A percentile compares a stretch with the other conserved stretches of the same genome.
Evolutionary conservation across 2,113 vertebrate genomes (phyloP).

Genomic region (Malurus cyaneus): DNA sequence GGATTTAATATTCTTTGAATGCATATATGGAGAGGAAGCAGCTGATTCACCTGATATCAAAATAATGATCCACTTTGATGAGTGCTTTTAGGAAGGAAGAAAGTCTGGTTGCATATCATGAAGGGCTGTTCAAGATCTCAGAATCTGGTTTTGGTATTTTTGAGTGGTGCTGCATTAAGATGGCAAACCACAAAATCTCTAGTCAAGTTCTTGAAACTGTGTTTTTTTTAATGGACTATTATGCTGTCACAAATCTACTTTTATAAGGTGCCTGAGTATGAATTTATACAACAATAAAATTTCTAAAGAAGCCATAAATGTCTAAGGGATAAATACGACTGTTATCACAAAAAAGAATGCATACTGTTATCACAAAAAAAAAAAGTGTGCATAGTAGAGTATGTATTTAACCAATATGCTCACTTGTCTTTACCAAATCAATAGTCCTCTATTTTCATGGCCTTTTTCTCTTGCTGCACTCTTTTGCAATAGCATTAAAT

Average conservation of each 20-base stretch:
- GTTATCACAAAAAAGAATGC: background rate
- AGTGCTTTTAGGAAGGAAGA: background rate
- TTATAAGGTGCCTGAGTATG: conserved; percentile 32
- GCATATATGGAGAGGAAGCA: background rate
- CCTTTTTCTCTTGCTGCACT: background rate
- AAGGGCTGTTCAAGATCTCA: background rate
- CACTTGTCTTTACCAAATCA: conserved; percentile 7
- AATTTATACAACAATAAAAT: conserved; percentile 51
- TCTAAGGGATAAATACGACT: background rate
- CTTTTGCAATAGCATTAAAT: background rate
- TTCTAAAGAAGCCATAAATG: conserved; percentile 41
- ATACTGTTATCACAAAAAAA: background rate
- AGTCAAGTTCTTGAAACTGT: background rate
- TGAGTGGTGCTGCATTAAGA: background rate
- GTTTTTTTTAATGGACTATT: conserved; percentile 8
- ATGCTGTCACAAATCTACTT: background rate
- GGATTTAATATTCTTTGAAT: background rate
- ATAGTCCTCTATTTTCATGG: background rate
- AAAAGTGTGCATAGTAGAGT: background rate
- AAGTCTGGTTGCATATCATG: background rate
- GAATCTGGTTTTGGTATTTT: background rate
- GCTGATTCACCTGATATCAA: background rate
- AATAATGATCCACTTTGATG: background rate
- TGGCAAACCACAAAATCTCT: background rate
- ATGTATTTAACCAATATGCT: background rate